A percentile compares a stretch with the other conserved stretches of the same genome.
Evolutionary conservation across 2,797 vertebrate species (phyloP).

Genomic region (Sciurus carolinensis): DNA sequence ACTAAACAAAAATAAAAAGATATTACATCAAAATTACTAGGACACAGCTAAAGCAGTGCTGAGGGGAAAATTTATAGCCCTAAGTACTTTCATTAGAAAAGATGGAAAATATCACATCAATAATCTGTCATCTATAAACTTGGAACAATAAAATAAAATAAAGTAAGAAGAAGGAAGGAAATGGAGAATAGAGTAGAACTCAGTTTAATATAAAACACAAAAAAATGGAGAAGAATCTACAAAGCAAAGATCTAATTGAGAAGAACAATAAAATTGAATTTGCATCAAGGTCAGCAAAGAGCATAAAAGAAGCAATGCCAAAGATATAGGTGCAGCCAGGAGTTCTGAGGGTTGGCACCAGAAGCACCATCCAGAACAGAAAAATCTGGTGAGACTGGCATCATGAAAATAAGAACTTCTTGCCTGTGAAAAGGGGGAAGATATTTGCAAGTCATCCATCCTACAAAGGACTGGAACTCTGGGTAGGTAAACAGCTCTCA

Average conservation of each 20-base stretch:
- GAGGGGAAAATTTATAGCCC: background rate
- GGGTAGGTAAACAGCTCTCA: background rate
- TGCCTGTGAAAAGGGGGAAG: background rate
- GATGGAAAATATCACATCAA: background rate
- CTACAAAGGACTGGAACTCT: background rate
- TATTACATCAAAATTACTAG: background rate
- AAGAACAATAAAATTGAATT: background rate
- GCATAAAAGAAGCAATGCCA: too few relatives aligned
- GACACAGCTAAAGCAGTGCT: background rate
- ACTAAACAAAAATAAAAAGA: constrained; percentile 1
- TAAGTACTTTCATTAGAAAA: background rate
- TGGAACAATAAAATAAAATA: background rate
- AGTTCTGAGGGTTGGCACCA: background rate
- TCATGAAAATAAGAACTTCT: background rate
- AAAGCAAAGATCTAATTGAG: background rate
- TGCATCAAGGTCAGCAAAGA: background rate
- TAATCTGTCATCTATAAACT: background rate
- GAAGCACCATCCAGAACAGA: background rate
- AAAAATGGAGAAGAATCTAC: background rate
- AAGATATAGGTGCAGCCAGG: background rate
- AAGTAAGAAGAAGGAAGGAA: background rate
- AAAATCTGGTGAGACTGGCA: background rate
- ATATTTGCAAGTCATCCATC: background rate
- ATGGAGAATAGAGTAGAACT: background rate
- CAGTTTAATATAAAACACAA: background rate